Conservation (phyloP, 2,888 invertebrate genomes). For the Macrosoma leucophasiata region DNA sequence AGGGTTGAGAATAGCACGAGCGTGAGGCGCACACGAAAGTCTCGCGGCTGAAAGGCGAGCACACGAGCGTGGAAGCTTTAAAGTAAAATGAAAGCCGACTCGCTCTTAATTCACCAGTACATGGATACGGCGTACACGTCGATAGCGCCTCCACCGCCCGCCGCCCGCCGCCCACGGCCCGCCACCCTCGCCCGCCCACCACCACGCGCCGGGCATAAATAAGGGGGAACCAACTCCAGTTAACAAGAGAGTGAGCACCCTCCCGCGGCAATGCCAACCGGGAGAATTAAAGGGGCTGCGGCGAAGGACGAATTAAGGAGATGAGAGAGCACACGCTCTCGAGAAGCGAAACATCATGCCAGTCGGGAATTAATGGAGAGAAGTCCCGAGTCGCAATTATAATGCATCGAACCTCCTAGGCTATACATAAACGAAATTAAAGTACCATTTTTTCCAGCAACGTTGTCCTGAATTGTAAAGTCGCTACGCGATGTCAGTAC, state of each 20-base stretch:
- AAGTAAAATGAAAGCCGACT: conserved; percentile 74
- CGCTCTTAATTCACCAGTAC: conserved; percentile 74
- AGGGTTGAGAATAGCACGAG: conserved; percentile 52
- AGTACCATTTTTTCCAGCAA: too few species aligned
- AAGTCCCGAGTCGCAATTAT: conserved; percentile 24
- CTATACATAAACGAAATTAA: too few species aligned
- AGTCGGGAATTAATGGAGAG: conserved; percentile 60
- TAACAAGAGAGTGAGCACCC: conserved; percentile 67
- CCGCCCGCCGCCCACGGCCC: conserved; percentile 42
- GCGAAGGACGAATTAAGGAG: conserved; percentile 77
- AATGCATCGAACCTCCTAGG: too few species aligned
- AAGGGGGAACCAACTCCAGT: conserved; percentile 69
- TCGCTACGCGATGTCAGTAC: too few species aligned
- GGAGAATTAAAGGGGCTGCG: conserved; percentile 70
- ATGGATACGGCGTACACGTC: conserved; percentile 53
- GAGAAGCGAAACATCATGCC: conserved; percentile 64
- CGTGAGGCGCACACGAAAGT: conserved; percentile 44
- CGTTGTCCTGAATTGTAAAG: too few species aligned
- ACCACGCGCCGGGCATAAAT: too few species aligned
- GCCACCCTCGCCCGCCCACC: conserved; percentile 43
- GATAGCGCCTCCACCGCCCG: too few species aligned
- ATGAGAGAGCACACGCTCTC: conserved; percentile 74
- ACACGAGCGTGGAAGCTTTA: conserved; percentile 73
- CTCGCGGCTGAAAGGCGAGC: conserved; percentile 64
- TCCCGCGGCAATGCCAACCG: conserved; percentile 52